Evolutionary conservation across 2,113 vertebrate genomes (phyloP).

Genomic region (Oreamnos americanus): DNA sequence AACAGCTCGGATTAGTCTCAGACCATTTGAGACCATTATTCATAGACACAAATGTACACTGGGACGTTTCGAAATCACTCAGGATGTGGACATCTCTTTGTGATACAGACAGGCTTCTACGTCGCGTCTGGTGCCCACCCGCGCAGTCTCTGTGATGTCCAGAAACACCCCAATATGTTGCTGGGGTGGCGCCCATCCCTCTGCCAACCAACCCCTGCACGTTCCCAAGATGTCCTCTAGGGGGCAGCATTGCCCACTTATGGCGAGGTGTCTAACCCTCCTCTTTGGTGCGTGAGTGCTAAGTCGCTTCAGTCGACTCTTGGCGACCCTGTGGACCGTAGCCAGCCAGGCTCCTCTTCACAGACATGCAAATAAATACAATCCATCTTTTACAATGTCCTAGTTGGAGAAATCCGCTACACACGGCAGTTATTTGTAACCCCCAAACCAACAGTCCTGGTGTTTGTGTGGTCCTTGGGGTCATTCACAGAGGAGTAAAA

Average conservation of each 20-base stretch:
- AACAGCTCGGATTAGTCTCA: not conserved
- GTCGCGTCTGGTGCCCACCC: not conserved
- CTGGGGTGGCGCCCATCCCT: not conserved
- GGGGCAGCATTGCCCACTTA: not conserved
- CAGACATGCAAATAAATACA: too few species aligned
- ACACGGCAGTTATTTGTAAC: not conserved
- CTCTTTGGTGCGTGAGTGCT: not conserved
- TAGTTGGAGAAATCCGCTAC: not conserved
- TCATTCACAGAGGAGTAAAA: not conserved
- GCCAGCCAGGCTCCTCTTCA: not conserved
- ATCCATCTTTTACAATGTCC: fast-evolving
- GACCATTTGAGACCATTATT: not conserved
- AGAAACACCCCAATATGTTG: not conserved
- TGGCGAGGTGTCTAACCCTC: fast-evolving
- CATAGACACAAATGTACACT: not conserved
- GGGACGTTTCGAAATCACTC: not conserved
- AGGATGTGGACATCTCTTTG: not conserved
- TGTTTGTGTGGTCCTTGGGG: not conserved
- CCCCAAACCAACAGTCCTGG: not conserved
- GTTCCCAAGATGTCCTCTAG: not conserved
- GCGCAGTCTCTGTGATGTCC: not conserved
- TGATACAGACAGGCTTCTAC: not conserved
- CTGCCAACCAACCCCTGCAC: not conserved
- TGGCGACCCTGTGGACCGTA: not conserved
- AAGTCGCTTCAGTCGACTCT: not conserved